These are phyloP conservation scores for Callimorpha dominula DNA, from an alignment of 2,888 invertebrate genomes.

Conservation along the genomic window DNA sequence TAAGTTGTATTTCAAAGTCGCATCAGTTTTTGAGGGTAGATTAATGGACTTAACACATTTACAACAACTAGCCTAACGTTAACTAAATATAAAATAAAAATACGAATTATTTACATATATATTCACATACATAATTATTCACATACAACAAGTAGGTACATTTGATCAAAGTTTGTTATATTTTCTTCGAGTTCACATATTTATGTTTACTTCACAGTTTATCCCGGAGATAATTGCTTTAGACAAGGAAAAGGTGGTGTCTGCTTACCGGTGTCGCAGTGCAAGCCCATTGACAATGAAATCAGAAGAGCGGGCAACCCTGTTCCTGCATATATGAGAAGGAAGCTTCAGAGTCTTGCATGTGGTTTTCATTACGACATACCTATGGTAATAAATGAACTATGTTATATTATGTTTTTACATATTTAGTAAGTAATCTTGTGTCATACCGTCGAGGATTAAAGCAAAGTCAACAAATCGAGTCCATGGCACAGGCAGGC, in stretches of 20 bases:
- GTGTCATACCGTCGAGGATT: too few relatives aligned
- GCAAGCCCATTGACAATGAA: slow-evolving; percentile 60
- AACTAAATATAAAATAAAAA: neutral
- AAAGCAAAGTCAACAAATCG: too few relatives aligned
- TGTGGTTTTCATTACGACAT: slow-evolving; percentile 67
- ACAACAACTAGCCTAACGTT: too few relatives aligned
- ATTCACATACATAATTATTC: too few relatives aligned
- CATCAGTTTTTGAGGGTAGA: neutral
- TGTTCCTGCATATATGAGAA: slow-evolving; percentile 62
- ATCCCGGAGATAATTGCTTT: slow-evolving; percentile 56
- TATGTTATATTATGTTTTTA: neutral
- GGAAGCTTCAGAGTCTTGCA: slow-evolving; percentile 60
- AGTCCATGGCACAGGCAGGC: too few relatives aligned
- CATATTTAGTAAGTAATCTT: neutral
- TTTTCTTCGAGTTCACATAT: neutral
- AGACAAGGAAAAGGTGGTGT: slow-evolving; percentile 48
- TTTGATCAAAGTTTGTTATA: too few relatives aligned
- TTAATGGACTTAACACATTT: too few relatives aligned
- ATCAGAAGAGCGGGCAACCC: slow-evolving; percentile 65
- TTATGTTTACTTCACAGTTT: slow-evolving; percentile 48
- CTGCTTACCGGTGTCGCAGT: slow-evolving; percentile 61
- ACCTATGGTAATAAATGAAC: slow-evolving; percentile 62
- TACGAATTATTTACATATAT: neutral
- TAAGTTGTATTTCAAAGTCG: neutral
- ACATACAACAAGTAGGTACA: too few relatives aligned